A percentile compares a stretch with the other conserved stretches of the same genome.
Conservation (phyloP, 2,797 vertebrate species). For the Coreius guichenoti region DNA sequence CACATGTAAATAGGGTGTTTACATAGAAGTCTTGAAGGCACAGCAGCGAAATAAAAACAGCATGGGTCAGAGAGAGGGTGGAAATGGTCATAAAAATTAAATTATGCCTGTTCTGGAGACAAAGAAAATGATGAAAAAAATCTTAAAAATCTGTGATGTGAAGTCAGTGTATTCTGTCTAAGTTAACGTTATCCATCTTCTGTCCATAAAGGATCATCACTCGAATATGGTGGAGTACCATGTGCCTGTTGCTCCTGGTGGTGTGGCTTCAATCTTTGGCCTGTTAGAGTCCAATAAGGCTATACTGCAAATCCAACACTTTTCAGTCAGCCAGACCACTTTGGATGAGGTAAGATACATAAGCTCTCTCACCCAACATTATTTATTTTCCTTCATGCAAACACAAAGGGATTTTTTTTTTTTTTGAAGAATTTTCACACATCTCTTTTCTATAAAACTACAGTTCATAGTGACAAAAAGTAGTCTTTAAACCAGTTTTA, state of each 20-base stretch:
- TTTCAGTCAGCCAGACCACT: slow-evolving; percentile 96
- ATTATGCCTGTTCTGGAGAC: background rate
- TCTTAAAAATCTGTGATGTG: background rate
- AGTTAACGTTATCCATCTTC: background rate
- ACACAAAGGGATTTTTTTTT: background rate
- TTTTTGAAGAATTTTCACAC: background rate
- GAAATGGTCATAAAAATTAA: background rate
- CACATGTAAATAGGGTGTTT: background rate
- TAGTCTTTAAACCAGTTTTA: background rate
- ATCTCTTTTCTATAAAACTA: background rate
- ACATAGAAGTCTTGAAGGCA: background rate
- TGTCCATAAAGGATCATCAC: slow-evolving; percentile 84
- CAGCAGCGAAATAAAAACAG: background rate
- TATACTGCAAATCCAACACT: slow-evolving; percentile 91
- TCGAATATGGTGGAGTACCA: slow-evolving; percentile 92
- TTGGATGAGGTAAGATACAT: slow-evolving; percentile 91
- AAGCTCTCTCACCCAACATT: background rate
- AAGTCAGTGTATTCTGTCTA: background rate
- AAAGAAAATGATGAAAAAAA: background rate
- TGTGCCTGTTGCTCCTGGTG: slow-evolving; percentile 88
- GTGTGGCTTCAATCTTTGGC: slow-evolving; percentile 94
- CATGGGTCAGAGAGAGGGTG: background rate
- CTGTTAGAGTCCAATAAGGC: slow-evolving; percentile 90
- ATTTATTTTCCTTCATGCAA: slow-evolving; percentile 2
- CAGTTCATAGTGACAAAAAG: background rate